These are phyloP conservation scores for Puntigrus tetrazona DNA, from an alignment of 2,113 vertebrate species.

Conservation along the genomic window DNA sequence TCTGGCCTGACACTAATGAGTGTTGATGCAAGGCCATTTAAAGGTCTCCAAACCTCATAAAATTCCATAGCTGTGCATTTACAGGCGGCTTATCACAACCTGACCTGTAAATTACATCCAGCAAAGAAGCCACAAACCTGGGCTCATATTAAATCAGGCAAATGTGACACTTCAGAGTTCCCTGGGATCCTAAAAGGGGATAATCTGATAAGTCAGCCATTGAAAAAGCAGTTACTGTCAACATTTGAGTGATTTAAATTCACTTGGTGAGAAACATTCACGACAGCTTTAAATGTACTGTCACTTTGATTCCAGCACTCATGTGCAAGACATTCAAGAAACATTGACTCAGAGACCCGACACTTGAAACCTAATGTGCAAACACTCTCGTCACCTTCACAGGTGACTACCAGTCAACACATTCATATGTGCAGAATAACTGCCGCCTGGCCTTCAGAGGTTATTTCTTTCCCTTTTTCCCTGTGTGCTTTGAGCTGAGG, in stretches of 20 bases:
- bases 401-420: constrained; percentile 2
- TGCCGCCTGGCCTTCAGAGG: neutral
- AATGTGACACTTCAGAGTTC: constrained; percentile 40
- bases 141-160: constrained; percentile 21
- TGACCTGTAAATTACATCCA: constrained; percentile 59
- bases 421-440: constrained; percentile 8
- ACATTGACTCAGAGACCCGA: neutral
- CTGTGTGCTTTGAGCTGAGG: constrained; percentile 7
- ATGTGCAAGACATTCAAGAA: neutral
- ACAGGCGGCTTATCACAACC: constrained; percentile 44
- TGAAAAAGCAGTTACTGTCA: constrained; percentile 17
- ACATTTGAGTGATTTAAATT: constrained; percentile 13
- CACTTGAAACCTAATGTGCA: neutral
- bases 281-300: neutral
- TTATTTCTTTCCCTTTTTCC: neutral
- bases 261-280: constrained; percentile 16
- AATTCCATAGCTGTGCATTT: constrained; percentile 53
- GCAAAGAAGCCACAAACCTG: constrained; percentile 36
- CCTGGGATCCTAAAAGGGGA: constrained; percentile 15
- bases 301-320: neutral
- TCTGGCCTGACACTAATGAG: constrained; percentile 65
- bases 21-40: constrained; percentile 64
- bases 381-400: constrained; percentile 2
- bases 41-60: constrained; percentile 65
- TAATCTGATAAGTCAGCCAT: constrained; percentile 23